Conservation (phyloP, 1,140 invertebrate species). For the Tetramorium parvispinum region DNA sequence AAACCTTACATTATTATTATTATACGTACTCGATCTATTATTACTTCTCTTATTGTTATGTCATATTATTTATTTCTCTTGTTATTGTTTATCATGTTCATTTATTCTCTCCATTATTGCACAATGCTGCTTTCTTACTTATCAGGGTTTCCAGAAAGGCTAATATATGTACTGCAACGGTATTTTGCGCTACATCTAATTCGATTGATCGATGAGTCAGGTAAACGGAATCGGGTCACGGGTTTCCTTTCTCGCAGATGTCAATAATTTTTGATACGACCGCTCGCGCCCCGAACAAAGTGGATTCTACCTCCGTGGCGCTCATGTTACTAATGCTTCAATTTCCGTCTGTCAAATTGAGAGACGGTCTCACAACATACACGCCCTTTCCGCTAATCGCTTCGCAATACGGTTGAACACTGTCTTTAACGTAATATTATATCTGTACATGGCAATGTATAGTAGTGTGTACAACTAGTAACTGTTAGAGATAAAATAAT, state of each 20-base stretch:
- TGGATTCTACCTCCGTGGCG: constrained; percentile 54
- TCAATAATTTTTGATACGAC: constrained; percentile 76
- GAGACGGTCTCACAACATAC: constrained; percentile 72
- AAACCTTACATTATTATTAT: neutral
- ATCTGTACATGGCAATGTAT: neutral
- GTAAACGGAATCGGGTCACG: constrained; percentile 63
- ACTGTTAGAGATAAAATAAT: neutral
- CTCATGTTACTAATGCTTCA: constrained; percentile 79
- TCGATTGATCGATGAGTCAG: constrained; percentile 50
- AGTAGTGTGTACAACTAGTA: neutral
- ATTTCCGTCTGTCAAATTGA: constrained; percentile 82
- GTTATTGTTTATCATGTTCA: neutral
- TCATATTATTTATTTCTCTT: neutral
- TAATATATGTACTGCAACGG: neutral
- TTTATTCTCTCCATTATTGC: neutral
- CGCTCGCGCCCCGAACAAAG: constrained; percentile 31
- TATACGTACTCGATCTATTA: too few species aligned
- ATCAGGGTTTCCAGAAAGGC: neutral
- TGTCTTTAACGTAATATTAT: constrained; percentile 11
- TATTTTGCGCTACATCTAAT: neutral
- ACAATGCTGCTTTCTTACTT: neutral
- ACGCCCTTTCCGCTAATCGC: constrained; percentile 63
- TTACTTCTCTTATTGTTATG: neutral
- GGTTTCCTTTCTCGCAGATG: constrained; percentile 48
- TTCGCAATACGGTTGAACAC: neutral